phyloP scores from a whole-genome alignment of 2,113 vertebrate species.

The Ancistrus triradiatus region DNA sequence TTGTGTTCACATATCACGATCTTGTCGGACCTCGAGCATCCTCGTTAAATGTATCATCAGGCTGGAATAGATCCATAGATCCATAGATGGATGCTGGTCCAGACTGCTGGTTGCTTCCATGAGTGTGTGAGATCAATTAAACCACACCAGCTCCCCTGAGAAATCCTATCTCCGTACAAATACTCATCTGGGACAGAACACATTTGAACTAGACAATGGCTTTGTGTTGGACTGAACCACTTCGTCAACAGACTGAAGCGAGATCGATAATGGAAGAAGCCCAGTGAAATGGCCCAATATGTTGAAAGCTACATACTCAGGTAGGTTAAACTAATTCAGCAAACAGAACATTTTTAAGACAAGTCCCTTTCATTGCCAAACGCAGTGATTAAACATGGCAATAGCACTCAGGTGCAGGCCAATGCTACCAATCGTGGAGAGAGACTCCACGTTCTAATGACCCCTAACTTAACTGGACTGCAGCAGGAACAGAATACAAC shows the following conservation, averaged over 20 bases:
- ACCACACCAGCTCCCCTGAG: background rate
- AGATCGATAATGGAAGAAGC: slow-evolving; percentile 11
- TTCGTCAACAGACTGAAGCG: background rate
- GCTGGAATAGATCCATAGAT: background rate
- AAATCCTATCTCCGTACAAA: background rate
- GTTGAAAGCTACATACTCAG: slow-evolving; percentile 58
- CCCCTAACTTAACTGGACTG: no score
- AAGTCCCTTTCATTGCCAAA: no score
- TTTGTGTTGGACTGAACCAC: background rate
- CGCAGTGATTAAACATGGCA: no score
- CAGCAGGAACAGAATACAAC: no score
- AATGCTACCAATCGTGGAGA: no score
- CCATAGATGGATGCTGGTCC: background rate
- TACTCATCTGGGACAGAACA: slow-evolving; percentile 9
- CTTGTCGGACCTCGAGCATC: background rate
- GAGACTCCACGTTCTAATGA: no score
- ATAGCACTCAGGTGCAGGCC: no score
- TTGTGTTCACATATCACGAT: background rate
- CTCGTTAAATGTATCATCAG: background rate
- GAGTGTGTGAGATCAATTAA: slow-evolving; percentile 1
- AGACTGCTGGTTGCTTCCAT: background rate
- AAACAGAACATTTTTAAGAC: no score
- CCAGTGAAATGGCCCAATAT: slow-evolving; percentile 58
- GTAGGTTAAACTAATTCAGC: slow-evolving; percentile 33
- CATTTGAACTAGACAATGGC: slow-evolving; percentile 1